These are phyloP conservation scores for Acipenser oxyrinchus DNA, from an alignment of 2,797 vertebrate genomes.

Conservation along the genomic window DNA sequence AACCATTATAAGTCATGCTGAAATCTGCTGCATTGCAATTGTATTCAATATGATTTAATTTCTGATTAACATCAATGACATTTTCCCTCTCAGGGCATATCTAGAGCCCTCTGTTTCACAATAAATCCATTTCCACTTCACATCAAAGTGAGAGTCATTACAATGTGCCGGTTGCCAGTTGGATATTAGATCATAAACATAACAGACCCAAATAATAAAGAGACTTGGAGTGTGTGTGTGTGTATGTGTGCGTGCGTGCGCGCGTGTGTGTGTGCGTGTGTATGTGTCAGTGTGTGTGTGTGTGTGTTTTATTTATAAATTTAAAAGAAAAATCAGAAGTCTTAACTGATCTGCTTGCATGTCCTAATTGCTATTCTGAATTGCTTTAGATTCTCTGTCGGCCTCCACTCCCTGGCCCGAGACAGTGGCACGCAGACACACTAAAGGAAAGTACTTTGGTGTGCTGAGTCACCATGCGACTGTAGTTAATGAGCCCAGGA, in stretches of 20 bases:
- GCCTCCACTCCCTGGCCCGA: constrained; percentile 17
- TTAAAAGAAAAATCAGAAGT: no score
- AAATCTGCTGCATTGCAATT: constrained; percentile 67
- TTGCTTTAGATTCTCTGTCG: constrained; percentile 27
- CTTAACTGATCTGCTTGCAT: no score
- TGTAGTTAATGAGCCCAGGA: constrained; percentile 53
- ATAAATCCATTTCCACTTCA: constrained; percentile 37
- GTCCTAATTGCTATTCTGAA: constrained; percentile 41
- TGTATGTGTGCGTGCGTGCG: no score
- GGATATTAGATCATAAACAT: constrained; percentile 15
- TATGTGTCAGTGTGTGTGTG: no score
- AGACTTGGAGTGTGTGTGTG: neutral
- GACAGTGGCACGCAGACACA: constrained; percentile 31
- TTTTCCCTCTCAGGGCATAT: constrained; percentile 29
- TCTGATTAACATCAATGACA: constrained; percentile 63
- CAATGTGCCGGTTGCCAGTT: constrained; percentile 22
- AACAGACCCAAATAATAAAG: constrained; percentile 13
- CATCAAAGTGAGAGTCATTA: constrained; percentile 39
- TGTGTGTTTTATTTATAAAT: no score
- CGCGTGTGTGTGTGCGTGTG: no score
- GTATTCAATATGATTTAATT: constrained; percentile 69
- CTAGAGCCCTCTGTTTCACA: constrained; percentile 33
- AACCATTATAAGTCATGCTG: constrained; percentile 65
- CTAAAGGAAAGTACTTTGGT: constrained; percentile 26
- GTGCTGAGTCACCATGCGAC: constrained; percentile 43